phyloP scores from a whole-genome alignment of 2,888 invertebrate species.

The Rhagium mordax region DNA sequence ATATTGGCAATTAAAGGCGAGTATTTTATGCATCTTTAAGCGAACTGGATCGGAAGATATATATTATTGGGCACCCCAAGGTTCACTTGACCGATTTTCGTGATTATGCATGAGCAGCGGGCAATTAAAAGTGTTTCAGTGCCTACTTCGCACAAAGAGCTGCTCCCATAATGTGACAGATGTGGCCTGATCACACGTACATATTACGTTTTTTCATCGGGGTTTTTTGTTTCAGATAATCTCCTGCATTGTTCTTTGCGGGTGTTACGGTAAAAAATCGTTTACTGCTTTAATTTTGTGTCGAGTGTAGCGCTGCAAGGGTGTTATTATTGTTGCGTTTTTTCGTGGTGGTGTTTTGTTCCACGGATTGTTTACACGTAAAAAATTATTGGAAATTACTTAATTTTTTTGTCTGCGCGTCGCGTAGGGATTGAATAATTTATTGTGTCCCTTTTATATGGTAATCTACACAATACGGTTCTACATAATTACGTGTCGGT shows the following conservation, averaged over 20 bases:
- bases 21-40: neutral
- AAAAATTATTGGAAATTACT: conserved; percentile 32
- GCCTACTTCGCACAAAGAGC: conserved; percentile 47
- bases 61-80: conserved; percentile 26
- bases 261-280: conserved; percentile 50
- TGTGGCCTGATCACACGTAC: conserved; percentile 48
- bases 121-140: conserved; percentile 48
- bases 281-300: conserved; percentile 46
- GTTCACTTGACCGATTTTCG: conserved; percentile 49
- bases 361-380: conserved; percentile 28
- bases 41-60: neutral
- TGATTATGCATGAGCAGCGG: conserved; percentile 48
- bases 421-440: conserved; percentile 4
- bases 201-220: conserved; percentile 49
- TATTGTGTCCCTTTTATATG: conserved; percentile 18
- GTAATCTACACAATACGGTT: conserved; percentile 3
- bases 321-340: conserved; percentile 13
- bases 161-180: conserved; percentile 58
- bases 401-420: conserved; percentile 13
- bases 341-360: conserved; percentile 28
- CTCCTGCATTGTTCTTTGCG: conserved; percentile 52
- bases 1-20: neutral
- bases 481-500: conserved; percentile 12
- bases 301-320: conserved; percentile 24
- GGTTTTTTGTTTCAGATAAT: conserved; percentile 58